These are phyloP conservation scores for Stomatorhinus ivindoensis DNA, from an alignment of 2,113 vertebrate genomes.

Conservation along the genomic window DNA sequence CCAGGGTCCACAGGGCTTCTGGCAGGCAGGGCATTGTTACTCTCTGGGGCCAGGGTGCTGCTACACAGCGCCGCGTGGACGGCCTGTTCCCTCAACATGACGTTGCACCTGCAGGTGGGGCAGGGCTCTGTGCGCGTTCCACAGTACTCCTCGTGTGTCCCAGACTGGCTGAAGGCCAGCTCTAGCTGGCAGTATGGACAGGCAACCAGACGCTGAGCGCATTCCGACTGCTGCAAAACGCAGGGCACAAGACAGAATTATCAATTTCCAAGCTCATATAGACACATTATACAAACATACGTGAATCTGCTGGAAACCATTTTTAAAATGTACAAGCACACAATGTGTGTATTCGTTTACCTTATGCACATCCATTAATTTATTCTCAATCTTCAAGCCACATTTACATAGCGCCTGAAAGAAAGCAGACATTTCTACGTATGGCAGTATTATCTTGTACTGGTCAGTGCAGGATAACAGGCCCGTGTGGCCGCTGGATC, in stretches of 20 bases:
- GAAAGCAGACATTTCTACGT: constrained; percentile 12
- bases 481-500: not conserved
- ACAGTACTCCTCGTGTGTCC: constrained; percentile 85
- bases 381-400: constrained; percentile 77
- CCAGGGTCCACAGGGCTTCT: constrained; percentile 41
- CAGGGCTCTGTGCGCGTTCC: constrained; percentile 84
- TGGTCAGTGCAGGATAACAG: not conserved
- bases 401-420: constrained; percentile 85
- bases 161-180: constrained; percentile 68
- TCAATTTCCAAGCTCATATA: not conserved
- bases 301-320: not conserved
- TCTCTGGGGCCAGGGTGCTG: constrained; percentile 51
- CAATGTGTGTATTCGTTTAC: constrained; percentile 49
- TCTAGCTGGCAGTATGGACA: constrained; percentile 89
- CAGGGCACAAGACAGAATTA: not conserved
- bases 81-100: constrained; percentile 74
- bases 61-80: constrained; percentile 72
- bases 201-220: constrained; percentile 68
- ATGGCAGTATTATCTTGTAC: not conserved
- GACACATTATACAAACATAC: not conserved
- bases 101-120: constrained; percentile 64
- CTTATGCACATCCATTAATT: constrained; percentile 73
- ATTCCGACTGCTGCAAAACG: constrained; percentile 61
- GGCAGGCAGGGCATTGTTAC: constrained; percentile 40
- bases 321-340: not conserved